Evolutionary conservation across 2,113 vertebrate species (phyloP).

Genomic region (Emydura subglobosa): DNA sequence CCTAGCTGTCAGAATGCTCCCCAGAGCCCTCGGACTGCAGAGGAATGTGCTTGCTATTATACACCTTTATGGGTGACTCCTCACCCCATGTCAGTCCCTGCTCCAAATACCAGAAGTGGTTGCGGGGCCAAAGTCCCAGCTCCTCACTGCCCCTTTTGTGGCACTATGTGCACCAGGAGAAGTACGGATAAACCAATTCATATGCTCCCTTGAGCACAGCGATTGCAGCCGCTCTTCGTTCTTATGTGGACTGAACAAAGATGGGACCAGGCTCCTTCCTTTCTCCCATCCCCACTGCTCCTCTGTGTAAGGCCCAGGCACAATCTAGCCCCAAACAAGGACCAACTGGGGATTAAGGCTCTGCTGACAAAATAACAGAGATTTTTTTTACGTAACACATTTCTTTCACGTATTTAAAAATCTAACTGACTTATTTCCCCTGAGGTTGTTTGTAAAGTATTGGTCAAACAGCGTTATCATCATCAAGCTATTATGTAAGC

Average conservation of each 20-base stretch:
- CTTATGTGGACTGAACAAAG: background rate
- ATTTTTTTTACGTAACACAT: background rate
- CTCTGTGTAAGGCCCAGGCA: background rate
- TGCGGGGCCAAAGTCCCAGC: too few relatives aligned
- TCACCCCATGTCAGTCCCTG: too few relatives aligned
- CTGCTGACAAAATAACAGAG: background rate
- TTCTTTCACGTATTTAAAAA: background rate
- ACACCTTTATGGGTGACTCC: too few relatives aligned
- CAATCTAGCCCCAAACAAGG: background rate
- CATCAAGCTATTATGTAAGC: rapidly evolving
- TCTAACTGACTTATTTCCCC: background rate
- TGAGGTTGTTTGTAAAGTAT: background rate
- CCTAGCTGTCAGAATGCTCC: too few relatives aligned
- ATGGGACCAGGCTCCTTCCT: background rate
- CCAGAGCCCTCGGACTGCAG: too few relatives aligned
- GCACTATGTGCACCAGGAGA: background rate
- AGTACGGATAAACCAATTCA: background rate
- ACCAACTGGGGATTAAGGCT: background rate
- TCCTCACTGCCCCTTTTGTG: background rate
- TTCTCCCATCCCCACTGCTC: background rate
- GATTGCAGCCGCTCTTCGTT: background rate
- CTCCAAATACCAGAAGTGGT: too few relatives aligned
- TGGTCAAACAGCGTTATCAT: background rate
- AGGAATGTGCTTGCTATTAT: too few relatives aligned
- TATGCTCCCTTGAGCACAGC: background rate